Conservation (phyloP, 2,888 invertebrate species). For the Mythimna vitellina region DNA sequence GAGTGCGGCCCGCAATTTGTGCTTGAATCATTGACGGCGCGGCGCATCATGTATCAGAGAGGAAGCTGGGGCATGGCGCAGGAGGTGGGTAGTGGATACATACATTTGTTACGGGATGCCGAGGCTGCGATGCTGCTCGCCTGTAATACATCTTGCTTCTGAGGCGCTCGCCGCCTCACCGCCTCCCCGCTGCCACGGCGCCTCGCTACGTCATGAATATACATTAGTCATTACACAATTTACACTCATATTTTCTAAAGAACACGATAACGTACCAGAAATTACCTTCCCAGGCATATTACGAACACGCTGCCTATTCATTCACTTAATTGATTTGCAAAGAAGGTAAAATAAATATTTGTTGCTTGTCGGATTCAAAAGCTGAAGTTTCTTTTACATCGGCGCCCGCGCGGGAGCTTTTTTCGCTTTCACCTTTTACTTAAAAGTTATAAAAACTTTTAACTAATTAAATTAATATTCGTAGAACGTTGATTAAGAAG, state of each 20-base stretch:
- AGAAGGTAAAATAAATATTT: conserved; percentile 67
- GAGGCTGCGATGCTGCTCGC: conserved; percentile 59
- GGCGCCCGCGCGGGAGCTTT: conserved; percentile 68
- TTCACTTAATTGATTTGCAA: conserved; percentile 74
- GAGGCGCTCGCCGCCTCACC: conserved; percentile 53
- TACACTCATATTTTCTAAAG: conserved; percentile 68
- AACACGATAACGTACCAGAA: conserved; percentile 63
- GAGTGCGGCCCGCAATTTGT: conserved; percentile 49
- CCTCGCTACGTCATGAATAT: conserved; percentile 70
- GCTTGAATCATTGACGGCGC: conserved; percentile 59
- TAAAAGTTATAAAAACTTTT: conserved; percentile 84
- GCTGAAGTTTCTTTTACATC: conserved; percentile 71
- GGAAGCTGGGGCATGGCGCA: conserved; percentile 24
- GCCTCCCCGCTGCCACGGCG: conserved; percentile 41
- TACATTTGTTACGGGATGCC: conserved; percentile 63
- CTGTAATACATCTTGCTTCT: conserved; percentile 69
- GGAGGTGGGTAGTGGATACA: conserved; percentile 22
- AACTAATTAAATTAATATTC: conserved; percentile 87
- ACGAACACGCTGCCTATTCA: conserved; percentile 47
- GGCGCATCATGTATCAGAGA: conserved; percentile 52
- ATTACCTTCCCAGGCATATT: conserved; percentile 48
- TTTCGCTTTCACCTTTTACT: conserved; percentile 80
- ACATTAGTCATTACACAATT: conserved; percentile 75
- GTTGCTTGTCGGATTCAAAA: conserved; percentile 72
- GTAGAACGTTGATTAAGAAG: conserved; percentile 85